Evolutionary conservation across 1,140 invertebrate genomes (phyloP).

Genomic region (Trichomalopsis sarcophagae): DNA sequence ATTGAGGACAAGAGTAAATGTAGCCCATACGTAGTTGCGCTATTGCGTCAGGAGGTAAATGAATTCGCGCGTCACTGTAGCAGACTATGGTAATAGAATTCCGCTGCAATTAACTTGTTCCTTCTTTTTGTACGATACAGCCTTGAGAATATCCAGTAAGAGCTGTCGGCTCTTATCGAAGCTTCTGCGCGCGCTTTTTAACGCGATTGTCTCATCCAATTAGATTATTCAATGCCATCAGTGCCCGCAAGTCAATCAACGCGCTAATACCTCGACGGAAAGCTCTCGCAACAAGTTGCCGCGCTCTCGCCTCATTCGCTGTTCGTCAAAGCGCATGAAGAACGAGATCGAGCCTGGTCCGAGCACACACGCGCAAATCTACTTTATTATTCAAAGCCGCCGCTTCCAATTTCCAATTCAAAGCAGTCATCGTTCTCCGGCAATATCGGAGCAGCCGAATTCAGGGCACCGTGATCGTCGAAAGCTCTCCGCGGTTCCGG

Average conservation of each 20-base stretch:
- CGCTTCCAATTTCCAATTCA: constrained; percentile 13
- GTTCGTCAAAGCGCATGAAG: not conserved
- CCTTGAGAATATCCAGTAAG: not conserved
- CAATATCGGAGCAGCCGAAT: not conserved
- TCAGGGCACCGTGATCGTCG: too few relatives aligned
- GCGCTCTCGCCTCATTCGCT: too few relatives aligned
- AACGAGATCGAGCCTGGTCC: too few relatives aligned
- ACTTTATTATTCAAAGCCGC: not conserved
- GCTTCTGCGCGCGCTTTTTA: not conserved
- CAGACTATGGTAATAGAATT: not conserved
- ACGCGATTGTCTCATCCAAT: not conserved
- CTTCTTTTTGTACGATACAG: not conserved
- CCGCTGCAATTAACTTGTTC: too few relatives aligned
- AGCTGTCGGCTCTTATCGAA: not conserved
- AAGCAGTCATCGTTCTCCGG: not conserved
- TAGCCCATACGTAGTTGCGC: too few relatives aligned
- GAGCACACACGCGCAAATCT: not conserved
- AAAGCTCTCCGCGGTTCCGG: not conserved
- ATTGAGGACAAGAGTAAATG: too few relatives aligned
- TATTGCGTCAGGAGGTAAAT: too few relatives aligned
- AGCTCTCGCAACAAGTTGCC: not conserved
- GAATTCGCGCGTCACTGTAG: not conserved
- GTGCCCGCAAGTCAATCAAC: too few relatives aligned
- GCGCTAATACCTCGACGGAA: not conserved
- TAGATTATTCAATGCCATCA: not conserved